Percentiles rank a stretch among this genome's conserved stretches.
phyloP scores from a whole-genome alignment of 2,797 vertebrate genomes.

The Sphenopsis melanotis region DNA sequence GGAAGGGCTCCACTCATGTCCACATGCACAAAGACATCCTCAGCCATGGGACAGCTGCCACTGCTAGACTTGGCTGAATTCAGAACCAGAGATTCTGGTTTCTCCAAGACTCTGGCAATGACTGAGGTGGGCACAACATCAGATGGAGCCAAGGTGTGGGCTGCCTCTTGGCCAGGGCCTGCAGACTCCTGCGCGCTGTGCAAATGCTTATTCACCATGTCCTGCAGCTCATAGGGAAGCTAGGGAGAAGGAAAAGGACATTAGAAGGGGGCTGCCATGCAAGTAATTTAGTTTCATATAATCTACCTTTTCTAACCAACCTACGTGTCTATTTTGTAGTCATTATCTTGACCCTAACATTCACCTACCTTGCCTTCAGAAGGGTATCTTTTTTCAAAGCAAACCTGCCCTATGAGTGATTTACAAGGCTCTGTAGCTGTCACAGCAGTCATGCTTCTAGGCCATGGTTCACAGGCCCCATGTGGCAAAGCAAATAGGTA shows the following conservation, averaged over 20 bases:
- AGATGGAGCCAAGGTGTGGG: slow-evolving; percentile 81
- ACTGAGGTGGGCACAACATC: slow-evolving; percentile 93
- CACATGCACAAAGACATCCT: slow-evolving; percentile 95
- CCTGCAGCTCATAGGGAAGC: slow-evolving; percentile 96
- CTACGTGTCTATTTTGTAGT: neutral
- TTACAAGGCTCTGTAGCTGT: neutral
- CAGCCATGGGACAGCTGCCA: slow-evolving; percentile 82
- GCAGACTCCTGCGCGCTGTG: slow-evolving; percentile 79
- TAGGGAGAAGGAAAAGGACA: slow-evolving; percentile 56
- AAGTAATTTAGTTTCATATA: neutral
- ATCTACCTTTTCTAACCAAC: neutral
- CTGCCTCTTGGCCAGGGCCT: slow-evolving; percentile 76
- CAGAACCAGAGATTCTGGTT: slow-evolving; percentile 91
- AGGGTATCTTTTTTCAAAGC: neutral
- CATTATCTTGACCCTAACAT: neutral
- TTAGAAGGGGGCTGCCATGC: neutral
- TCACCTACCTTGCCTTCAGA: neutral
- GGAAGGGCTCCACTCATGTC: slow-evolving; percentile 86
- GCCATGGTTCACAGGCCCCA: neutral
- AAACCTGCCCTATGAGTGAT: neutral
- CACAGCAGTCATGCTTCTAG: neutral
- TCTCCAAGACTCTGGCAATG: slow-evolving; percentile 94
- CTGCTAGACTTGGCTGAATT: slow-evolving; percentile 94
- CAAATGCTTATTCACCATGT: slow-evolving; percentile 96
- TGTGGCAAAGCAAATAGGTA: neutral